phyloP scores from a whole-genome alignment of 2,888 invertebrate genomes.

The Meiosimyza decipiens region DNA sequence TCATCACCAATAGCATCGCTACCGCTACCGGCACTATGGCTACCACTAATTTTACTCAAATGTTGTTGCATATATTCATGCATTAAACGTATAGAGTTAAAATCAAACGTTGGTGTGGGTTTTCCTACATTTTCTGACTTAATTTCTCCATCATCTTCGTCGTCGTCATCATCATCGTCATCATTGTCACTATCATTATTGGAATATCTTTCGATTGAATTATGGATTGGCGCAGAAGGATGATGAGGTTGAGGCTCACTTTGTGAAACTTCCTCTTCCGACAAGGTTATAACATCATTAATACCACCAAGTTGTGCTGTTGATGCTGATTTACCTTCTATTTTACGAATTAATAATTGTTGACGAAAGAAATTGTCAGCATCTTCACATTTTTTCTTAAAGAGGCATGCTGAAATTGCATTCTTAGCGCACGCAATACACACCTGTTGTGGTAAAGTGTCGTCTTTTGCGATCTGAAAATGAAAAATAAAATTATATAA shows the following conservation, averaged over 20 bases:
- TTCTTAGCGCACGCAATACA: constrained; percentile 63
- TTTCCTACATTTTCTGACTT: constrained; percentile 35
- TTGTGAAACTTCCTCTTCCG: constrained; percentile 43
- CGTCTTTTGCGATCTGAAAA: constrained; percentile 62
- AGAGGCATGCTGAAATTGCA: constrained; percentile 62
- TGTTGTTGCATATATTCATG: constrained; percentile 64
- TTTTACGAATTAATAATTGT: constrained; percentile 61
- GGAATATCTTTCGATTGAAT: constrained; percentile 27
- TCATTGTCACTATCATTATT: constrained; percentile 37
- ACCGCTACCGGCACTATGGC: constrained; percentile 38
- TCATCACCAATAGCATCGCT: constrained; percentile 56
- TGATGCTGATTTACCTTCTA: constrained; percentile 47
- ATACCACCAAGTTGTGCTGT: constrained; percentile 8
- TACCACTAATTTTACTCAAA: constrained; percentile 55
- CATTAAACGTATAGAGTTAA: constrained; percentile 62
- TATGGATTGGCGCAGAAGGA: not conserved
- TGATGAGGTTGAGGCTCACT: constrained; percentile 29
- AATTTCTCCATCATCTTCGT: constrained; percentile 52
- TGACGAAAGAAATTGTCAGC: constrained; percentile 65
- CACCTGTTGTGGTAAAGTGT: constrained; percentile 64
- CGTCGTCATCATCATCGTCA: constrained; percentile 39
- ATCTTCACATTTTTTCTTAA: constrained; percentile 66
- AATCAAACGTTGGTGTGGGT: constrained; percentile 50
- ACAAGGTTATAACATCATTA: constrained; percentile 43
- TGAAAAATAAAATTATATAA: not conserved